Evolutionary conservation across 1,140 invertebrate genomes (phyloP).

Genomic region (Anastrepha ludens): DNA sequence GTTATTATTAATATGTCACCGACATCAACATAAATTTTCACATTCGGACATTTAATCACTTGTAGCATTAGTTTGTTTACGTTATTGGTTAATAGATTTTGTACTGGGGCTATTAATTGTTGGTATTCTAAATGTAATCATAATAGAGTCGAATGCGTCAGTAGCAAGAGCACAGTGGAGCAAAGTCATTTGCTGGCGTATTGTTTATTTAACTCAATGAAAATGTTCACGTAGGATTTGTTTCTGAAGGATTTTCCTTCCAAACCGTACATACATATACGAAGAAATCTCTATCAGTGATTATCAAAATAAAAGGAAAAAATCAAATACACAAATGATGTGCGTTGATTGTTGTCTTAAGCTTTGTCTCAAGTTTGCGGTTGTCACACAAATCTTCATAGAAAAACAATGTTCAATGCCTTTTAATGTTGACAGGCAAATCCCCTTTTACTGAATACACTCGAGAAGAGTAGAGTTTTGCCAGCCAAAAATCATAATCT

Average conservation of each 20-base stretch:
- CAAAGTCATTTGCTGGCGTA: neutral
- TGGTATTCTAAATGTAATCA: neutral
- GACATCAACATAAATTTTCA: constrained; percentile 38
- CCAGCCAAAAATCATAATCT: neutral
- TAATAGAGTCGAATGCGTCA: neutral
- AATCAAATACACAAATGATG: neutral
- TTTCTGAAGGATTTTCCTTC: neutral
- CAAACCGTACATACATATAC: neutral
- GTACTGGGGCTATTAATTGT: neutral
- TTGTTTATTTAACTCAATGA: neutral
- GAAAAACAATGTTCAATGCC: neutral
- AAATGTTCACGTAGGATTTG: neutral
- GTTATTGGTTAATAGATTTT: neutral
- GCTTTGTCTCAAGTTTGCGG: neutral
- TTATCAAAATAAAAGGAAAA: neutral
- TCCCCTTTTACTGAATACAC: too few relatives aligned
- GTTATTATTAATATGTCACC: constrained; percentile 73
- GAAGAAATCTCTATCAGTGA: neutral
- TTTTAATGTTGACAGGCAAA: neutral
- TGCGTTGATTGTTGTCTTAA: neutral
- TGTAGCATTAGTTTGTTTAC: neutral
- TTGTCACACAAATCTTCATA: neutral
- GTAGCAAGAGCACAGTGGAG: neutral
- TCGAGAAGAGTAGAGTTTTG: neutral
- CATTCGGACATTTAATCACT: constrained; percentile 27